Conservation (phyloP, 2,888 invertebrate genomes). For the Luperina nickerlii region DNA sequence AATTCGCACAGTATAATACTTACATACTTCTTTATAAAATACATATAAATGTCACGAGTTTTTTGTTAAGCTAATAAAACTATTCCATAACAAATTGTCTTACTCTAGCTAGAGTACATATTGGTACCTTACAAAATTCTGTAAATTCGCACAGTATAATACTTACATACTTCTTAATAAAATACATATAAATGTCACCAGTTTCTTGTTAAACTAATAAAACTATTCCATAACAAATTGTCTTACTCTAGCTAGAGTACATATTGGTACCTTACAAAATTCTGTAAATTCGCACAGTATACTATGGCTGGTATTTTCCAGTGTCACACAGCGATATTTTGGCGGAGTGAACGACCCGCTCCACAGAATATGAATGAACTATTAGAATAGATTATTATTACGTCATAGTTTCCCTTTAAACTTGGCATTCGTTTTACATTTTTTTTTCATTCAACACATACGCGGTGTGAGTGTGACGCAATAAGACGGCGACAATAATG, state of each 20-base stretch:
- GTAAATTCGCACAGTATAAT: neutral
- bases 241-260: neutral
- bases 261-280: neutral
- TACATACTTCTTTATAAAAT: neutral
- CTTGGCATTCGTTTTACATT: constrained; percentile 37
- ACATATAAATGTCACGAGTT: neutral
- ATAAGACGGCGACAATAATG: constrained; percentile 13
- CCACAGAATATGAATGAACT: constrained; percentile 51
- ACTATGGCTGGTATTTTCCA: constrained; percentile 10
- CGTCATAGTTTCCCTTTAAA: constrained; percentile 39
- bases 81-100: neutral
- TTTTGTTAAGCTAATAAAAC: neutral
- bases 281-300: neutral
- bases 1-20: neutral
- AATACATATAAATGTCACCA: neutral
- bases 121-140: neutral
- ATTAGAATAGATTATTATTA: constrained; percentile 32
- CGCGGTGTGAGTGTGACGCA: constrained; percentile 43
- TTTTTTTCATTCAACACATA: constrained; percentile 20
- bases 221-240: neutral
- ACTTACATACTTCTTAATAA: neutral
- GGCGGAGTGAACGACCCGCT: constrained; percentile 28
- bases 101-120: neutral
- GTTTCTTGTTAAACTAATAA: neutral
- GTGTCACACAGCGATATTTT: constrained; percentile 16